Percentiles rank a stretch among this genome's conserved stretches.
These are phyloP conservation scores for Ophion obscuratus DNA, from an alignment of 2,888 invertebrate genomes.

Conservation along the genomic window DNA sequence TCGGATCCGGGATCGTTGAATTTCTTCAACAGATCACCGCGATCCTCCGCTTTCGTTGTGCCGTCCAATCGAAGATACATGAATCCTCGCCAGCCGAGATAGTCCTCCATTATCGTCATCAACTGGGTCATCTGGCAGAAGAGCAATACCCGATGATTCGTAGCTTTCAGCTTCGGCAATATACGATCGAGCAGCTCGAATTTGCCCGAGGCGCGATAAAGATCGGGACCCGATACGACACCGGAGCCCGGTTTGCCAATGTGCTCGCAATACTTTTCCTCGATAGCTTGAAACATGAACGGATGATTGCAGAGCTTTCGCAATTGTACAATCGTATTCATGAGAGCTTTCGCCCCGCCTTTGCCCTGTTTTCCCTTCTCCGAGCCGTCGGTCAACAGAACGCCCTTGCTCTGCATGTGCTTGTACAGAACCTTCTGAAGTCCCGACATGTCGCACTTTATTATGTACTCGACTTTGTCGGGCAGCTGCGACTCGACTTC, in stretches of 20 bases:
- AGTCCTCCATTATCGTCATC: conserved; percentile 99
- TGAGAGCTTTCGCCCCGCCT: conserved; percentile 97
- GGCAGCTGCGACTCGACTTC: conserved; percentile 99
- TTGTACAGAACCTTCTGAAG: conserved; percentile 88
- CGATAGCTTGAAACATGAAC: conserved; percentile 99
- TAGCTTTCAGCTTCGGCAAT: conserved; percentile 96
- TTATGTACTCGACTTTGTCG: conserved; percentile 99
- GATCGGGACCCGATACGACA: conserved; percentile 93
- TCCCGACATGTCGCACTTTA: conserved; percentile 98
- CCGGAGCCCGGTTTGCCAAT: conserved; percentile 90
- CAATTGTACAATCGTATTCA: conserved; percentile 99
- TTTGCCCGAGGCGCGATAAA: conserved; percentile 98
- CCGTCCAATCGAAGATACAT: conserved; percentile 97
- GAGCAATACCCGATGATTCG: conserved; percentile 96
- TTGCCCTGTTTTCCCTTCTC: conserved; percentile 98
- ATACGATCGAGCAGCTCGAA: conserved; percentile 99
- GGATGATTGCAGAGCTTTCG: conserved; percentile 99
- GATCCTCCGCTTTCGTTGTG: conserved; percentile 98
- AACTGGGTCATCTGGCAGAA: conserved; percentile 99
- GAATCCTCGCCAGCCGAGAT: conserved; percentile 95
- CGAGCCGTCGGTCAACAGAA: conserved; percentile 97
- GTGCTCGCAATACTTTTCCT: conserved; percentile 98
- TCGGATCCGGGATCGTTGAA: conserved; percentile 96
- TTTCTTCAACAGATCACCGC: conserved; percentile 96
- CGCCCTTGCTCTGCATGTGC: conserved; percentile 99